Base-by-base conservation (phyloP, 2,888 invertebrate genomes). In the Julus scanicus region DNA sequence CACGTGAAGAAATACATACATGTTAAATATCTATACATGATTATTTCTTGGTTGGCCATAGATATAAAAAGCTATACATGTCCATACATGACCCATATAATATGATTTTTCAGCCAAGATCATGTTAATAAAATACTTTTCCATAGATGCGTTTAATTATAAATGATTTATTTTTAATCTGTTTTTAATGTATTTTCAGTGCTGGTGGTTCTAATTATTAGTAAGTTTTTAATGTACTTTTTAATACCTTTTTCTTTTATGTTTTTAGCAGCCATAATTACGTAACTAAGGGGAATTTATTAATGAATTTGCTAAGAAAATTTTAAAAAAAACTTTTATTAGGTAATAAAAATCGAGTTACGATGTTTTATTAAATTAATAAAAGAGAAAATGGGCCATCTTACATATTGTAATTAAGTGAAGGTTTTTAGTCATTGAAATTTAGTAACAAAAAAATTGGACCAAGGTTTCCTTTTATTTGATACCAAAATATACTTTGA, bases 331-430 rank as follows among this genome's bases (percentile, higher is more conserved):
- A 71, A 71, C 8, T 71, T 71, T 71, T 71, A 71, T 71, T 71
- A 71, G 71, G 71, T 71, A 71, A 20, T 71, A 71, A 71, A 71
- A 71, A 71, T 71, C 29, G 71, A 71, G 71, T 71, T 44, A 29
- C 71, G 71, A 71, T 71, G 71, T 20, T 71, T 71, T 20, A 71
- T 71, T 71, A 71, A 71, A 71, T 71, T 71, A 71, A 71, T 71
- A 71, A 71, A 71, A 71, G 71, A 71, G 71, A 20, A 71, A 71
- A 71, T 71, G 71, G 71, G 71, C 71, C 71, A 71, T 71, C 71
- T 20, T 71, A n/a, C 71, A 71, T 71, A 71, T 71, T 71, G 71
- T 71, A 71, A 71, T 71, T 71, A 53, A 71, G 20, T 71, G 71
- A 11, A 71, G 71, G 13, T n/a, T 0, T 71, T 29, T 29, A 20